phyloP scores from a whole-genome alignment of 1,140 invertebrate species.

The Dinoponera quadriceps region DNA sequence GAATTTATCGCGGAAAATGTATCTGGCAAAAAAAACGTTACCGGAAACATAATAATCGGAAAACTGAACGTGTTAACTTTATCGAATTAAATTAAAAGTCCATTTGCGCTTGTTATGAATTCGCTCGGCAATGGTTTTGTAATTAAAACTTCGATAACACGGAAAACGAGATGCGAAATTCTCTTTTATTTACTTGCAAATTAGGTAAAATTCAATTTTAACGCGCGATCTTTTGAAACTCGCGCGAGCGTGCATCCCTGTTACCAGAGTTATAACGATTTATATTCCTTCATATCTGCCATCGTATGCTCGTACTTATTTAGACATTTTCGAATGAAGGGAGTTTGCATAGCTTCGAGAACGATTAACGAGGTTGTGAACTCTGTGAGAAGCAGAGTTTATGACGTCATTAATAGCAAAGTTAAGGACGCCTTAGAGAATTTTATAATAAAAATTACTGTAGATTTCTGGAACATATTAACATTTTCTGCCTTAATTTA shows the following conservation, averaged over 20 bases:
- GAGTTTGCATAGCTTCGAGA: too few relatives aligned
- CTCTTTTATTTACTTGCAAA: background rate
- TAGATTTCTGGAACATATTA: too few relatives aligned
- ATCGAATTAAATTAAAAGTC: conserved; percentile 20
- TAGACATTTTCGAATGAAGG: too few relatives aligned
- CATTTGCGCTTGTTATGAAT: conserved; percentile 2
- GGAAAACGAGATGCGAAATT: background rate
- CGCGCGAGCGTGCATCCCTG: background rate
- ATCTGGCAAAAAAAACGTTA: background rate
- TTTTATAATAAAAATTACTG: too few relatives aligned
- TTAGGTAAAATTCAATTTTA: conserved; percentile 8
- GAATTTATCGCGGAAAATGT: conserved; percentile 5
- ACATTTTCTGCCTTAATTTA: too few relatives aligned
- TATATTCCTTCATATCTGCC: background rate
- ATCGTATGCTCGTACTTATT: background rate
- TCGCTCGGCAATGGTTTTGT: background rate
- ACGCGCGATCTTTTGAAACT: background rate
- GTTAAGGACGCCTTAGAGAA: too few relatives aligned
- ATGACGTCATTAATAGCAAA: too few relatives aligned
- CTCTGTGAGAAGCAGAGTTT: too few relatives aligned
- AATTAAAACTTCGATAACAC: conserved; percentile 16
- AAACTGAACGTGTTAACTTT: background rate
- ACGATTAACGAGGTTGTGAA: too few relatives aligned
- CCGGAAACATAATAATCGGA: background rate
- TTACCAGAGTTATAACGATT: background rate